Percentiles rank a stretch among this genome's conserved stretches.
Evolutionary conservation across 2,797 vertebrate genomes (phyloP).

Genomic region (Triplophysa yarkandensis): DNA sequence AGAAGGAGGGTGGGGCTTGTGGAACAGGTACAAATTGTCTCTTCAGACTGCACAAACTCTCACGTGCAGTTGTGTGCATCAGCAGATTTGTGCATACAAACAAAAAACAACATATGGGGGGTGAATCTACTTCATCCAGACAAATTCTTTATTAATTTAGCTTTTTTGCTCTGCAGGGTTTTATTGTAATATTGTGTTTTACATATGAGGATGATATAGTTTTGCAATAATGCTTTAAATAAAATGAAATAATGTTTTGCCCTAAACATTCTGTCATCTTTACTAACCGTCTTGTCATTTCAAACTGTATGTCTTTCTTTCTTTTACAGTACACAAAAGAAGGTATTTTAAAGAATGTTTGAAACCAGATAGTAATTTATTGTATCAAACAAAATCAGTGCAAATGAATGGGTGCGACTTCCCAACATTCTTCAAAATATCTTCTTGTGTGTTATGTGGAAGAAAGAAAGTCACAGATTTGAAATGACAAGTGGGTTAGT

Average conservation of each 20-base stretch:
- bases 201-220: neutral
- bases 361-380: no score
- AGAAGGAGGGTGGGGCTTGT: conserved; percentile 70
- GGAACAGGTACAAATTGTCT: conserved; percentile 72
- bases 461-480: no score
- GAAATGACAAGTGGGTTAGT: no score
- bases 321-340: no score
- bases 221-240: neutral
- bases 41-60: conserved; percentile 51
- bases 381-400: no score
- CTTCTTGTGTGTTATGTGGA: no score
- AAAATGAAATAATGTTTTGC: neutral
- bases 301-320: no score
- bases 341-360: no score
- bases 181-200: neutral
- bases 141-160: neutral
- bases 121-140: neutral
- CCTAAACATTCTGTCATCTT: no score
- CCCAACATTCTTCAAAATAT: no score
- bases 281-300: no score
- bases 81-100: neutral
- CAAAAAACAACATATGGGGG: neutral
- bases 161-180: neutral
- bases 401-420: no score
- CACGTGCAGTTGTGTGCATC: conserved; percentile 40